Evolutionary conservation across 2,113 vertebrate genomes (phyloP).

Genomic region (Rhadina sibilatrix): DNA sequence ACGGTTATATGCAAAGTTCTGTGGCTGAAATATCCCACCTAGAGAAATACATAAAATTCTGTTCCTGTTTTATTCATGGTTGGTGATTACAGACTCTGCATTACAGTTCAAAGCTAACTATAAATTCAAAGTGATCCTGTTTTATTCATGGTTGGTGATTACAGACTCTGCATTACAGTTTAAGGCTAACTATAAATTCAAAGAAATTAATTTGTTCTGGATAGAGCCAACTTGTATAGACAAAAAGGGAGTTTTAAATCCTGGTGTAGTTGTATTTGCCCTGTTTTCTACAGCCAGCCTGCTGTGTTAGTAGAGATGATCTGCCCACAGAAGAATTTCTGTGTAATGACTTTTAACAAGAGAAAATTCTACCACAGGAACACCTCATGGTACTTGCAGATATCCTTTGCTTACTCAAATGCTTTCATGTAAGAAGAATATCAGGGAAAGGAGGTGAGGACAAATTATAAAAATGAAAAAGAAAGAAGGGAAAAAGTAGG

Average conservation of each 20-base stretch:
- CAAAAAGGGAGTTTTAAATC: background rate
- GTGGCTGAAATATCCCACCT: background rate
- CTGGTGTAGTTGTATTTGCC: background rate
- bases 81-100: background rate
- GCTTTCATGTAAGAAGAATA: background rate
- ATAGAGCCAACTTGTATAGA: background rate
- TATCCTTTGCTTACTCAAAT: background rate
- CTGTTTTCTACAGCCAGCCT: background rate
- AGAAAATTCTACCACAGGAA: rapidly evolving
- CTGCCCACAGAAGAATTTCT: background rate
- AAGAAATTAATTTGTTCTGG: background rate
- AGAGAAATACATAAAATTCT: background rate
- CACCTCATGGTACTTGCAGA: background rate
- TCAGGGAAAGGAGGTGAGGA: background rate
- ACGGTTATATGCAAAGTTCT: background rate
- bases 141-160: background rate
- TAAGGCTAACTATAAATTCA: background rate
- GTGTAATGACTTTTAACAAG: background rate
- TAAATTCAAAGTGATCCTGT: background rate
- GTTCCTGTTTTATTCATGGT: background rate
- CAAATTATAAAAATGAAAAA: background rate
- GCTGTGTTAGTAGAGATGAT: background rate
- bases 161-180: background rate
- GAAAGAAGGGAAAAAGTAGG: background rate
- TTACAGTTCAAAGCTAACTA: background rate